Evolutionary conservation across 1,140 invertebrate genomes (phyloP).

Genomic region (Drosophila ambigua): DNA sequence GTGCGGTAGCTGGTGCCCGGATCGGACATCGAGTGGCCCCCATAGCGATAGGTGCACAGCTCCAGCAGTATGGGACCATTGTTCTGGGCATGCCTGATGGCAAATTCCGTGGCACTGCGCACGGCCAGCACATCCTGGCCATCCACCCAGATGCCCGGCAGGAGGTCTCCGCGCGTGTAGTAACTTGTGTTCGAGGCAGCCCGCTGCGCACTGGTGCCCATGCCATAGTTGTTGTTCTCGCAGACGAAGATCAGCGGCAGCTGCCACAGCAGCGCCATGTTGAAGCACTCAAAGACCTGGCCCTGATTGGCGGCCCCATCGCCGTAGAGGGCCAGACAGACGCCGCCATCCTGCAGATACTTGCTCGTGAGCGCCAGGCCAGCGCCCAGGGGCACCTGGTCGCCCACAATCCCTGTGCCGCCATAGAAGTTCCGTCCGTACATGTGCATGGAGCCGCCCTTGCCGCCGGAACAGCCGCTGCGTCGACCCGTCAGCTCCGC

Average conservation of each 20-base stretch:
- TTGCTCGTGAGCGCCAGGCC: constrained; percentile 96
- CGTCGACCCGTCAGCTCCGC: constrained; percentile 93
- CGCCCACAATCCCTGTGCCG: constrained; percentile 94
- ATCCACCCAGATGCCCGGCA: constrained; percentile 91
- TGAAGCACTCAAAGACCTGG: constrained; percentile 91
- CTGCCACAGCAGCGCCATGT: constrained; percentile 93
- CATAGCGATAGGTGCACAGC: constrained; percentile 90
- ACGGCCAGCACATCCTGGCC: constrained; percentile 96
- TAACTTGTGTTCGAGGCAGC: constrained; percentile 90
- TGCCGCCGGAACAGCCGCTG: constrained; percentile 88
- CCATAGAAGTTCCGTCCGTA: constrained; percentile 89
- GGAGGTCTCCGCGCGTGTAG: constrained; percentile 89
- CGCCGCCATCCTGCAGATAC: constrained; percentile 90
- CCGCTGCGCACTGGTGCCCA: constrained; percentile 92
- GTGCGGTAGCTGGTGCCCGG: constrained; percentile 91
- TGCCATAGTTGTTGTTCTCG: constrained; percentile 95
- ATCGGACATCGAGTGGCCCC: constrained; percentile 92
- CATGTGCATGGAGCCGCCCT: constrained; percentile 88
- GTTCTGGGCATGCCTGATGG: constrained; percentile 88
- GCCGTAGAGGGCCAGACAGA: constrained; percentile 95
- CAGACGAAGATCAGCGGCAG: constrained; percentile 96
- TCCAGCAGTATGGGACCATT: constrained; percentile 95
- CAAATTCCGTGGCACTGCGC: constrained; percentile 92
- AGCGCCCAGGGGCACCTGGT: constrained; percentile 95
- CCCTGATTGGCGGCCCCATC: constrained; percentile 99